phyloP scores from a whole-genome alignment of 2,888 invertebrate genomes.

The Standfussiana lucernea region DNA sequence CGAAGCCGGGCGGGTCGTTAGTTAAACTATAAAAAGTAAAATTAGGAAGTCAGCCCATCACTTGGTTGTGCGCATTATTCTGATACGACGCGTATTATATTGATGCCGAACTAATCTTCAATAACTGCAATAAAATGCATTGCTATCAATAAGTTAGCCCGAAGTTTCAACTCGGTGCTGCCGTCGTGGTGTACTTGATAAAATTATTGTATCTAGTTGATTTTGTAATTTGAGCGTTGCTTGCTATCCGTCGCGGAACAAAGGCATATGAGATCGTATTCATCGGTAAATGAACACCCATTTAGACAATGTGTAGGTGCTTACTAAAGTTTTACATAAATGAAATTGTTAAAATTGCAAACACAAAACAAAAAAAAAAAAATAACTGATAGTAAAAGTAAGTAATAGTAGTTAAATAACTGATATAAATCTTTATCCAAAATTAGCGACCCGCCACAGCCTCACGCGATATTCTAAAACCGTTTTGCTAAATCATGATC shows the following conservation, averaged over 20 bases:
- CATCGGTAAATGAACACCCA: constrained; percentile 62
- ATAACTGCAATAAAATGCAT: constrained; percentile 47
- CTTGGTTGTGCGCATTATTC: neutral
- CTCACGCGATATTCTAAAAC: neutral
- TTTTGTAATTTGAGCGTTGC: constrained; percentile 62
- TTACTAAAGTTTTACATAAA: constrained; percentile 22
- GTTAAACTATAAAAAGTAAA: neutral
- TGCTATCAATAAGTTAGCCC: constrained; percentile 27
- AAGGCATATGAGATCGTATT: constrained; percentile 67
- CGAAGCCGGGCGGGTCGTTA: too few relatives aligned
- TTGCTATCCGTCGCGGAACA: constrained; percentile 56
- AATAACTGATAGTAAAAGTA: neutral
- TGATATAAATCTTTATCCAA: neutral
- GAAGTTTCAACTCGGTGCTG: constrained; percentile 24
- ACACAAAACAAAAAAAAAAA: too few relatives aligned
- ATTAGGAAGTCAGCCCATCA: neutral
- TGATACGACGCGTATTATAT: constrained; percentile 3
- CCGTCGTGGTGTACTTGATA: constrained; percentile 42
- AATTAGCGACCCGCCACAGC: neutral
- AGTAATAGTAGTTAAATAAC: too few relatives aligned
- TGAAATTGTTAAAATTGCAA: constrained; percentile 13
- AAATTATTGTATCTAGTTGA: constrained; percentile 59
- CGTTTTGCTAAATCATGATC: neutral
- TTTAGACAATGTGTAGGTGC: constrained; percentile 47
- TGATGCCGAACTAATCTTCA: constrained; percentile 50